A percentile compares a stretch with the other conserved stretches of the same genome.
These are phyloP conservation scores for Micromys minutus DNA, from an alignment of 2,113 vertebrate genomes.

Conservation along the genomic window DNA sequence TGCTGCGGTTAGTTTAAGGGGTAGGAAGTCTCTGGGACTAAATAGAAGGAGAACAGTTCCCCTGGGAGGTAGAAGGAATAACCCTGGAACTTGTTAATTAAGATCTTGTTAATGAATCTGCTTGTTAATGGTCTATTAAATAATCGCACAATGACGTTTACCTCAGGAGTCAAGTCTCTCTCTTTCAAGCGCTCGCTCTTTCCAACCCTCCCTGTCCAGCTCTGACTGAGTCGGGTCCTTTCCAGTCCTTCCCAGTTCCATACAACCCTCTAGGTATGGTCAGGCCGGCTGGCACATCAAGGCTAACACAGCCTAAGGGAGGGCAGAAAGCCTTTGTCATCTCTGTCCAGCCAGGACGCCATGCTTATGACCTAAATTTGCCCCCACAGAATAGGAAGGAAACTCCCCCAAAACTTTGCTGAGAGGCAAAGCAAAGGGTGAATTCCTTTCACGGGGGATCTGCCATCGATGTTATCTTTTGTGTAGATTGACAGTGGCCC, in stretches of 20 bases:
- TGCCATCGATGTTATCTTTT: neutral
- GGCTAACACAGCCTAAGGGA: neutral
- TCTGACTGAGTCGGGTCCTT: conserved; percentile 32
- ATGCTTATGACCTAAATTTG: neutral
- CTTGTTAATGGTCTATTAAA: conserved; percentile 79
- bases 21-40: conserved; percentile 78
- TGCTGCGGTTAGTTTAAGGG: conserved; percentile 75
- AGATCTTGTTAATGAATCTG: conserved; percentile 75
- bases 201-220: conserved; percentile 41
- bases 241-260: conserved; percentile 23
- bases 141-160: conserved; percentile 79
- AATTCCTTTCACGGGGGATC: conserved; percentile 1
- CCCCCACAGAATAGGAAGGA: neutral
- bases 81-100: conserved; percentile 58
- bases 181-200: conserved; percentile 63
- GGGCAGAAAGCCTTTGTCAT: neutral
- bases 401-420: neutral
- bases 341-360: neutral
- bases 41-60: conserved; percentile 80
- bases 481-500: neutral
- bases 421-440: conserved; percentile 47
- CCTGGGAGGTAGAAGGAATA: conserved; percentile 79
- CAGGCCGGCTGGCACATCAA: rapidly evolving
- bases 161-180: conserved; percentile 67
- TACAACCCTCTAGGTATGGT: neutral